Evolutionary conservation across 2,888 invertebrate genomes (phyloP), one percentile per base, ranked within the genome.

Genomic region (Resseliella maxima): DNA sequence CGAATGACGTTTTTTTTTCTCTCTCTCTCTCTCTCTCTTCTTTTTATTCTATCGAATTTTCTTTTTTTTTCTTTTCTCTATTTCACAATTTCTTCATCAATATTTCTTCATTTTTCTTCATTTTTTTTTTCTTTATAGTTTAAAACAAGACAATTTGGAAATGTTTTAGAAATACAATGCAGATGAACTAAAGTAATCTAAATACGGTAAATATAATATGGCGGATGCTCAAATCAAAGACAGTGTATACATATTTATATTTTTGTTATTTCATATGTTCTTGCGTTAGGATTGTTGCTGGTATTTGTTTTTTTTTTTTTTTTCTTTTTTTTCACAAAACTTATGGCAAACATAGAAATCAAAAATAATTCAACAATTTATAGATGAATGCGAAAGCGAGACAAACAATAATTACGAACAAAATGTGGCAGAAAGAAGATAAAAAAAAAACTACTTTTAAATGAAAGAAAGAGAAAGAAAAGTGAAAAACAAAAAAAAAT

Each of bases 351-450:
- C 24, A 59, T 21, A 8, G 24, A 3, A 5, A 24, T 59, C 59
- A 12, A 59, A 24, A 24, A 27, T 12, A 27, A 59, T n/a, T 1
- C 2, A 27, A 24, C 1, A 27, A 24, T 27, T 59, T 8, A 59
- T 72, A 27, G 72, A 5, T 18, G 72, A 31, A 72, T 72, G 31
- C 31, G 35, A 72, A 72, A 72, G 72, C 72, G 31, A 72, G 72
- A 72, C n/a, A 72, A 72, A 72, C 31, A 12, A 35, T 35, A 72
- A 72, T 72, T 72, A 18, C 31, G 72, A 72, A 72, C 72, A 35
- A 31, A 72, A 72, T 72, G 72, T 72, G 72, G 35, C 15, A 15
- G 72, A 72, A 72, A 72, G 72, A 72, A 72, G 72, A 72, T 72
- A 72, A 72, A 72, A 72, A 72, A 72, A 35, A 24, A 5, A 41